Evolutionary conservation across 2,113 vertebrate species (phyloP).

Genomic region (Bucco capensis): DNA sequence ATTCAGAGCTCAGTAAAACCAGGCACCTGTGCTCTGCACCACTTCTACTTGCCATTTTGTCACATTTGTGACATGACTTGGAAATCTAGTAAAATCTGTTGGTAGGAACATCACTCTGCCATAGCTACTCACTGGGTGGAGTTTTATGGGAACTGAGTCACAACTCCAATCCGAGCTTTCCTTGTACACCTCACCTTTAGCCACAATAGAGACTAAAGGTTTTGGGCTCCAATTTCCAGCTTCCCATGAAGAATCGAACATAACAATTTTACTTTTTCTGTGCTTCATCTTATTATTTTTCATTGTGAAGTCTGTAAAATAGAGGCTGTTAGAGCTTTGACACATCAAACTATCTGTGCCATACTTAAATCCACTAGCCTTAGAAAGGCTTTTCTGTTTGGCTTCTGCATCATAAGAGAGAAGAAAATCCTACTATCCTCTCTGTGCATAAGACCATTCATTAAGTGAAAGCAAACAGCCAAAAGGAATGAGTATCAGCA

Average conservation of each 20-base stretch:
- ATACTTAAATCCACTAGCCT: neutral
- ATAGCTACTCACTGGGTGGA: fast-evolving
- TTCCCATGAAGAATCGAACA: neutral
- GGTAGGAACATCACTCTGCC: neutral
- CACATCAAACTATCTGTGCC: neutral
- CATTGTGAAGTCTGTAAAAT: neutral
- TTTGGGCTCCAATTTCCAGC: neutral
- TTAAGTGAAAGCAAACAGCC: neutral
- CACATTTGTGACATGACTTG: neutral
- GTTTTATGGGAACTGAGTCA: neutral
- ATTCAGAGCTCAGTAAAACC: neutral
- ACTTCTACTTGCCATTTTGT: neutral
- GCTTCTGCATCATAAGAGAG: neutral
- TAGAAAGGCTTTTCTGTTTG: neutral
- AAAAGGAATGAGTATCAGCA: neutral
- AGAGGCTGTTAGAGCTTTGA: neutral
- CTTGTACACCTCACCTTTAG: neutral
- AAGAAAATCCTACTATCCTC: neutral
- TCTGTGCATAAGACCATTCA: neutral
- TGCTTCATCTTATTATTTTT: neutral
- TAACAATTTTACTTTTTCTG: neutral
- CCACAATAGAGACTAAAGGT: neutral
- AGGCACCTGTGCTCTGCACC: neutral
- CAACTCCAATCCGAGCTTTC: neutral
- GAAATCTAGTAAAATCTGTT: neutral